A percentile compares a stretch with the other conserved stretches of the same genome.
These are phyloP conservation scores for Pseudoips prasinana DNA, from an alignment of 2,888 invertebrate genomes.

Conservation along the genomic window DNA sequence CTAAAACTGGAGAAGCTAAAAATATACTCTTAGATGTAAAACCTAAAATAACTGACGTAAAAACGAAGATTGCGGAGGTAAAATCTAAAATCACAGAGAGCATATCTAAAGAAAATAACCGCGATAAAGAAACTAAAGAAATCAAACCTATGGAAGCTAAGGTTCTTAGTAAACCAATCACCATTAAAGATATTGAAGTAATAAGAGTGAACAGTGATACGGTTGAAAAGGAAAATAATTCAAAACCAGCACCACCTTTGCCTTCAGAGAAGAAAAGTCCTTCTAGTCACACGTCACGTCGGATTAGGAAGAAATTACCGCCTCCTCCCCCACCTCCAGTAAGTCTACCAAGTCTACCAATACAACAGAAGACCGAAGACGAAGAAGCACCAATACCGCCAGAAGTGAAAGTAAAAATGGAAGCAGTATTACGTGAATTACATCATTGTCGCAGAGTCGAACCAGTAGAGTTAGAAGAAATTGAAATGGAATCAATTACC, in stretches of 20 bases:
- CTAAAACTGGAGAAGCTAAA: slow-evolving; percentile 16
- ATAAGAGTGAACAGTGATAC: slow-evolving; percentile 18
- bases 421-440: slow-evolving; percentile 83
- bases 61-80: slow-evolving; percentile 7
- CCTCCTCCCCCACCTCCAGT: slow-evolving; percentile 70
- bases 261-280: slow-evolving; percentile 52
- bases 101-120: slow-evolving; percentile 17
- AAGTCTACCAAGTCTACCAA: slow-evolving; percentile 31
- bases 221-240: slow-evolving; percentile 10
- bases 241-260: slow-evolving; percentile 23
- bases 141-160: slow-evolving; percentile 23
- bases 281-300: slow-evolving; percentile 55
- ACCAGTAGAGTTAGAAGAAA: slow-evolving; percentile 51
- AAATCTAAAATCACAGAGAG: slow-evolving; percentile 18
- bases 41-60: slow-evolving; percentile 3
- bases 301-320: slow-evolving; percentile 67
- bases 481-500: slow-evolving; percentile 49
- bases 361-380: slow-evolving; percentile 40
- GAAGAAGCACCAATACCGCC: slow-evolving; percentile 64
- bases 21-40: slow-evolving; percentile 8
- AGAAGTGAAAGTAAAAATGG: slow-evolving; percentile 83
- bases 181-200: slow-evolving; percentile 29
- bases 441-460: slow-evolving; percentile 67
- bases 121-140: slow-evolving; percentile 21
- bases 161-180: slow-evolving; percentile 21